These are phyloP conservation scores for Mus spretus DNA, from an alignment of 2,797 vertebrate species.

Conservation along the genomic window DNA sequence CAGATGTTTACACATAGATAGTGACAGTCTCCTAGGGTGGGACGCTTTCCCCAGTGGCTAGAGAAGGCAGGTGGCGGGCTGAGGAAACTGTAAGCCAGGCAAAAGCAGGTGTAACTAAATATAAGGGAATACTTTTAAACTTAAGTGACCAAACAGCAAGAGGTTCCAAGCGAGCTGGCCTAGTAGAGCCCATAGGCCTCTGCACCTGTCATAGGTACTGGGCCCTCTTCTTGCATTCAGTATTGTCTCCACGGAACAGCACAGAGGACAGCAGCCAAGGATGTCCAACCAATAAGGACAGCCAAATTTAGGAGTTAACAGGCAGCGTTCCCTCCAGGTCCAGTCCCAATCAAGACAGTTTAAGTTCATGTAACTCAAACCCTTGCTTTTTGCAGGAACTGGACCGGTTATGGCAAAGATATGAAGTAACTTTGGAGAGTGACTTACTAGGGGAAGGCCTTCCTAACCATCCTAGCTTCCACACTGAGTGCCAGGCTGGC, in stretches of 20 bases:
- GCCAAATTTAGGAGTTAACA: neutral
- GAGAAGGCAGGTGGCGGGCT: neutral
- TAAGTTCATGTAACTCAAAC: neutral
- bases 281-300: neutral
- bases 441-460: neutral
- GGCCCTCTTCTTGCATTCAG: neutral
- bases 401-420: neutral
- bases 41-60: neutral
- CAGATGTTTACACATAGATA: neutral
- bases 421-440: neutral
- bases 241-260: neutral
- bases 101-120: conserved; percentile 22
- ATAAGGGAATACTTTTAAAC: neutral
- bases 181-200: neutral
- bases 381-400: neutral
- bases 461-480: neutral
- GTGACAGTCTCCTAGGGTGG: neutral
- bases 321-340: neutral
- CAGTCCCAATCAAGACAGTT: neutral
- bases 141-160: neutral
- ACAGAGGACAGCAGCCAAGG: neutral
- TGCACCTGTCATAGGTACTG: neutral
- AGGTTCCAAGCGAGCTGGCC: neutral
- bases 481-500: neutral
- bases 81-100: neutral